A percentile compares a stretch with the other conserved stretches of the same genome.
Conservation (phyloP, 2,888 invertebrate species). For the Balanococcus diminutus region DNA sequence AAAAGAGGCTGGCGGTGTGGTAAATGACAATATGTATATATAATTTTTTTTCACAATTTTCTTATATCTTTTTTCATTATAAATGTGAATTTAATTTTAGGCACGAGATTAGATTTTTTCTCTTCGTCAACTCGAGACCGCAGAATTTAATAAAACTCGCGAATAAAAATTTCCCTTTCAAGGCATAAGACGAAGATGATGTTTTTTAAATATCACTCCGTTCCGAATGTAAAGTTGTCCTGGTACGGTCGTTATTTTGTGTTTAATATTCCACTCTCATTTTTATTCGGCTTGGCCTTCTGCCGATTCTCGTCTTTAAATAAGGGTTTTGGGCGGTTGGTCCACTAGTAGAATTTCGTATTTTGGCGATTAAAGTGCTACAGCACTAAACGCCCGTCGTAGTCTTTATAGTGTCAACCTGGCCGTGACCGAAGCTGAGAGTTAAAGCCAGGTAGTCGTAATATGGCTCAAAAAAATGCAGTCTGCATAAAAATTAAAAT, state of each 20-base stretch:
- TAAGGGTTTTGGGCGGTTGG: background rate
- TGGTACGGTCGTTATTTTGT: slow-evolving; percentile 13
- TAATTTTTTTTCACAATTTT: background rate
- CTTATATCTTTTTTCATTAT: background rate
- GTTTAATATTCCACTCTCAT: slow-evolving; percentile 17
- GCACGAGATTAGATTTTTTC: background rate
- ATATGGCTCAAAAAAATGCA: too few relatives aligned
- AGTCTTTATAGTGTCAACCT: background rate
- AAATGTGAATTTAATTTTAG: slow-evolving; percentile 31
- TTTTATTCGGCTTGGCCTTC: slow-evolving; percentile 10
- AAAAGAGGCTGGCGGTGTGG: background rate
- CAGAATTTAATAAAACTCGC: slow-evolving; percentile 22
- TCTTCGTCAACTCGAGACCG: background rate
- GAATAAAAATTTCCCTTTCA: background rate
- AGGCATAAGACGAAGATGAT: background rate
- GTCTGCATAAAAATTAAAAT: too few relatives aligned
- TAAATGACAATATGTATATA: slow-evolving; percentile 35
- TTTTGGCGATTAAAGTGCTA: background rate
- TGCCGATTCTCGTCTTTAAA: background rate
- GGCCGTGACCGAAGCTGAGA: background rate
- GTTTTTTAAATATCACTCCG: slow-evolving; percentile 29
- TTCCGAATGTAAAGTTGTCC: background rate
- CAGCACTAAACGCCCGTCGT: background rate
- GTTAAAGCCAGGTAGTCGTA: too few relatives aligned
- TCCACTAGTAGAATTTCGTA: background rate